phyloP scores from a whole-genome alignment of 2,797 vertebrate genomes.

The Anas acuta region DNA sequence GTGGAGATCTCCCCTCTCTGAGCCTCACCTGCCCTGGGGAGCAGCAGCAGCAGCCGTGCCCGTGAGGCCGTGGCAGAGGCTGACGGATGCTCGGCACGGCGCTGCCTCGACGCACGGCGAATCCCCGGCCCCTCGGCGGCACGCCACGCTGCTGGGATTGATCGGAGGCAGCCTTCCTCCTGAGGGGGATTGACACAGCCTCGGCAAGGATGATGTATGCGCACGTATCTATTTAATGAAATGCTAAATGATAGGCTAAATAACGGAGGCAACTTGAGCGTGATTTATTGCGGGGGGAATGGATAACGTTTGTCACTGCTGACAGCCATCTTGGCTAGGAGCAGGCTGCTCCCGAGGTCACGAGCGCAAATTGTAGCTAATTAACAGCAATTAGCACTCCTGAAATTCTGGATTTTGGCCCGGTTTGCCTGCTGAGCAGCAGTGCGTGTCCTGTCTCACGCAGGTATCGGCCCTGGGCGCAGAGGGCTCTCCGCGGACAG shows the following conservation, averaged over 20 bases:
- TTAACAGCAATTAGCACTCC: constrained; percentile 50
- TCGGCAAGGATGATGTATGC: background rate
- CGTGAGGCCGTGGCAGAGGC: too few relatives aligned
- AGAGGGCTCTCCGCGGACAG: background rate
- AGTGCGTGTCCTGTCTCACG: background rate
- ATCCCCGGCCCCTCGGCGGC: accelerated
- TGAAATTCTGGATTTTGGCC: background rate
- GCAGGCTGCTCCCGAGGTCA: constrained; percentile 18
- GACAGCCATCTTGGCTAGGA: constrained; percentile 52
- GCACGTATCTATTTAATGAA: constrained; percentile 11
- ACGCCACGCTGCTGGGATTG: background rate
- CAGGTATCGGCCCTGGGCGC: background rate
- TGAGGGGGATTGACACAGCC: background rate
- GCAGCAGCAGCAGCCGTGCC: background rate
- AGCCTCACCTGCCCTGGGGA: background rate
- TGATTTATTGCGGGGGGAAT: constrained; percentile 43
- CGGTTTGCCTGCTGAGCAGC: background rate
- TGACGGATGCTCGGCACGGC: accelerated
- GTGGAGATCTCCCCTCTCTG: background rate
- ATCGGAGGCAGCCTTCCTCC: background rate
- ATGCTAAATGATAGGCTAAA: constrained; percentile 53
- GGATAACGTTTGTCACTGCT: constrained; percentile 1
- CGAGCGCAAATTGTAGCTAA: constrained; percentile 18
- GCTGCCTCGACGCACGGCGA: background rate
- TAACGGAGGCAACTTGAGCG: constrained; percentile 24